Evolutionary conservation across 2,113 vertebrate genomes (phyloP).

Genomic region (Marmota monax): DNA sequence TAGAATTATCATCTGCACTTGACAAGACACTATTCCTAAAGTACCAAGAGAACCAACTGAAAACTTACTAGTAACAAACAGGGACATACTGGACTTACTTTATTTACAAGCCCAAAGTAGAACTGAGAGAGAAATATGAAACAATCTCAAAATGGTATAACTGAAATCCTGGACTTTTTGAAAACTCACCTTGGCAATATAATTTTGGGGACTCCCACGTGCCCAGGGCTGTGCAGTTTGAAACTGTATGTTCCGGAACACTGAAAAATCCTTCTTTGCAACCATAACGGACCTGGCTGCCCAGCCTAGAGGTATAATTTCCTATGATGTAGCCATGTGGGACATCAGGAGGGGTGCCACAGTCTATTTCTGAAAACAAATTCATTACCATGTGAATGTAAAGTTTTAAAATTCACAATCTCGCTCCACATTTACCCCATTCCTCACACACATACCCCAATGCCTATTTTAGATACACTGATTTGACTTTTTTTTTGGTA

Average conservation of each 20-base stretch:
- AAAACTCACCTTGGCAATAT: conserved; percentile 77
- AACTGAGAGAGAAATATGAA: conserved; percentile 31
- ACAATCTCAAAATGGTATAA: neutral
- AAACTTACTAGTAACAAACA: neutral
- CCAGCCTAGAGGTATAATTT: conserved; percentile 83
- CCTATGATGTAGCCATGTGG: conserved; percentile 82
- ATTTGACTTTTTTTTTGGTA: neutral
- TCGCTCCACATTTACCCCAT: neutral
- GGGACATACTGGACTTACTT: neutral
- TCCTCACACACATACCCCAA: neutral
- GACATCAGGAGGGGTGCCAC: conserved; percentile 84
- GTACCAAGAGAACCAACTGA: neutral
- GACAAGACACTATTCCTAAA: neutral
- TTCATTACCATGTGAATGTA: neutral
- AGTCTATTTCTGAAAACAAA: conserved; percentile 85
- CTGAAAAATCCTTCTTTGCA: conserved; percentile 86
- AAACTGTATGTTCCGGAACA: neutral
- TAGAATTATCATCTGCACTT: neutral
- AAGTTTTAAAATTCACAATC: conserved; percentile 38
- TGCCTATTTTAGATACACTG: neutral
- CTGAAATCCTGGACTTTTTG: neutral
- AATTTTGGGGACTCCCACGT: conserved; percentile 71
- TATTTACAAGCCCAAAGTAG: neutral
- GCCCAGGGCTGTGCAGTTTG: conserved; percentile 81
- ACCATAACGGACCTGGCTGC: conserved; percentile 81